phyloP scores from a whole-genome alignment of 2,113 vertebrate species.

The Pachyramphus minor region DNA sequence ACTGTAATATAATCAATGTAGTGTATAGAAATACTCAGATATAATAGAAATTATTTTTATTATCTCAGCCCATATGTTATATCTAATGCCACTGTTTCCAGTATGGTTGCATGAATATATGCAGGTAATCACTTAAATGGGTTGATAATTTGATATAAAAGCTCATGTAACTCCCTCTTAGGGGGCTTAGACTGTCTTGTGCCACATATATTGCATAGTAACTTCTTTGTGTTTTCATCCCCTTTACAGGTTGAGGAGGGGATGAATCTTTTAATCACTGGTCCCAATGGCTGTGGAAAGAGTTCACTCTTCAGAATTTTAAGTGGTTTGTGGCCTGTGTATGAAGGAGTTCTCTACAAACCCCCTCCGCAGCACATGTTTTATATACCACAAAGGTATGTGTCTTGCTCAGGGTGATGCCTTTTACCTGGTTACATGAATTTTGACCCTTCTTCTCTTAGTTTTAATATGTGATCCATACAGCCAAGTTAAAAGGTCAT shows the following conservation, averaged over 20 bases:
- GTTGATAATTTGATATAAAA: background rate
- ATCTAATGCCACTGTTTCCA: background rate
- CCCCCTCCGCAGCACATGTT: constrained; percentile 95
- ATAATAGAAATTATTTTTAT: background rate
- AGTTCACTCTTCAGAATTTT: constrained; percentile 98
- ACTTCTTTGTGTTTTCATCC: background rate
- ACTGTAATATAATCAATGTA: background rate
- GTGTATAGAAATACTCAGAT: background rate
- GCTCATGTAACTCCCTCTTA: background rate
- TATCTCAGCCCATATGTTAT: background rate
- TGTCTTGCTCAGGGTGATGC: background rate
- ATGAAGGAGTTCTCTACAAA: constrained; percentile 89
- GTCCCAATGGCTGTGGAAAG: constrained; percentile 97
- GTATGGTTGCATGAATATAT: background rate
- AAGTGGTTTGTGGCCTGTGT: constrained; percentile 96
- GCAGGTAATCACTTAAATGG: background rate
- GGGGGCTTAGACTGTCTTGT: background rate
- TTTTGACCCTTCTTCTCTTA: background rate
- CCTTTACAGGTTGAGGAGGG: constrained; percentile 87
- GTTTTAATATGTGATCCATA: background rate
- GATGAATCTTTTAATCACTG: constrained; percentile 97
- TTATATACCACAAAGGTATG: constrained; percentile 98
- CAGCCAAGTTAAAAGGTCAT: background rate
- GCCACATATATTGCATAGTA: background rate
- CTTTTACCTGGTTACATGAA: background rate